Evolutionary conservation across 2,888 invertebrate genomes (phyloP).

Genomic region (Hecatera dysodea): DNA sequence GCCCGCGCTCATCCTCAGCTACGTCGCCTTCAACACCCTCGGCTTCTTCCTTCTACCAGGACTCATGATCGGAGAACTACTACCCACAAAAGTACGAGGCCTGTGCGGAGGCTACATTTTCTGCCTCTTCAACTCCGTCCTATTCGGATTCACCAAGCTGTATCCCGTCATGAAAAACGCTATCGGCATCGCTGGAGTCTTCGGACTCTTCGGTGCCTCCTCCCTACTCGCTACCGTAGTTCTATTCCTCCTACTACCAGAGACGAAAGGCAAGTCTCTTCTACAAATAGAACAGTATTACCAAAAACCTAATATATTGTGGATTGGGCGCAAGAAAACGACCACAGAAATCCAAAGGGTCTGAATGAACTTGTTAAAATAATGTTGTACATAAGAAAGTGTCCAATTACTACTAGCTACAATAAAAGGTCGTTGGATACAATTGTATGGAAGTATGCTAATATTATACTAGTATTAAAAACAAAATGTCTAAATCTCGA

Average conservation of each 20-base stretch:
- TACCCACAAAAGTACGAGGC: constrained; percentile 94
- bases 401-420: constrained; percentile 17
- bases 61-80: constrained; percentile 94
- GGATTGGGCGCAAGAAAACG: constrained; percentile 89
- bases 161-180: constrained; percentile 92
- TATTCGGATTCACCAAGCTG: constrained; percentile 93
- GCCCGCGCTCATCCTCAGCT: constrained; percentile 90
- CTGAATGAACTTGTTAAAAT: constrained; percentile 67
- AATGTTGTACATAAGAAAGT: constrained; percentile 60
- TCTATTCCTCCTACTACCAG: constrained; percentile 93
- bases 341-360: constrained; percentile 75
- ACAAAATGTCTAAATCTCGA: constrained; percentile 31
- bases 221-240: constrained; percentile 92
- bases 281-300: constrained; percentile 95
- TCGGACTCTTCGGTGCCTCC: constrained; percentile 93
- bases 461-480: constrained; percentile 30
- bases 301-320: constrained; percentile 92
- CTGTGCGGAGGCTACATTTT: constrained; percentile 94
- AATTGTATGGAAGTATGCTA: constrained; percentile 24
- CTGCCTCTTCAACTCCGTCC: constrained; percentile 92
- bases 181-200: constrained; percentile 93
- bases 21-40: constrained; percentile 94
- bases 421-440: constrained; percentile 17
- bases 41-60: constrained; percentile 94
- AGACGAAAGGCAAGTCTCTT: constrained; percentile 93